Percentiles rank a stretch among this genome's conserved stretches.
Conservation (phyloP, 1,140 invertebrate species). For the Camponotus floridanus region DNA sequence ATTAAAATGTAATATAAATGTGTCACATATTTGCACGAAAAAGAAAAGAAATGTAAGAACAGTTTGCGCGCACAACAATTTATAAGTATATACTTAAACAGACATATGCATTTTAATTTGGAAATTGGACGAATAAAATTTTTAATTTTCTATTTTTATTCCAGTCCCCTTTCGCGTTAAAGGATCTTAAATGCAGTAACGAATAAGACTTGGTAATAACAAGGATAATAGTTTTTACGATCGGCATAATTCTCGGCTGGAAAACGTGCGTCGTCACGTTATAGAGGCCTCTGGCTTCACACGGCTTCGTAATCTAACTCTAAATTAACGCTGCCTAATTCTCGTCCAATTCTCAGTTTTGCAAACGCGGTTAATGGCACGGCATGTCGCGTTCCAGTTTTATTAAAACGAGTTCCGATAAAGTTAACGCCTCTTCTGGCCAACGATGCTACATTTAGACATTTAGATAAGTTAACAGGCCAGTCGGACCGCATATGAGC, state of each 20-base stretch:
- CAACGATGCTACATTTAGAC: slow-evolving; percentile 68
- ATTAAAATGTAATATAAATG: slow-evolving; percentile 30
- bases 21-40: slow-evolving; percentile 1
- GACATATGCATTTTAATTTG: not conserved
- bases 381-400: slow-evolving; percentile 66
- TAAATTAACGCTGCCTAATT: slow-evolving; percentile 80
- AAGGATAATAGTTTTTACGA: slow-evolving; percentile 48
- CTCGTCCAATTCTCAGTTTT: slow-evolving; percentile 76
- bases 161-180: slow-evolving; percentile 2
- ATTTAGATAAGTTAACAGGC: slow-evolving; percentile 79
- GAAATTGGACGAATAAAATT: slow-evolving; percentile 39
- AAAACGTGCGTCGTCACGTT: slow-evolving; percentile 49
- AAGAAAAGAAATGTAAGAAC: not conserved
- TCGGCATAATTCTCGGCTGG: slow-evolving; percentile 11
- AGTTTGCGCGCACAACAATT: not conserved
- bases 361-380: slow-evolving; percentile 41
- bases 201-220: slow-evolving; percentile 41
- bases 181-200: slow-evolving; percentile 31
- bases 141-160: slow-evolving; percentile 8
- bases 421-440: slow-evolving; percentile 74
- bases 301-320: slow-evolving; percentile 76
- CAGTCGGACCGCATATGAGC: slow-evolving; percentile 5
- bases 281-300: not conserved
- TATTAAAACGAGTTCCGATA: slow-evolving; percentile 81
- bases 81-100: not conserved